phyloP scores from a whole-genome alignment of 2,797 vertebrate genomes.

The Siniperca undulata region DNA sequence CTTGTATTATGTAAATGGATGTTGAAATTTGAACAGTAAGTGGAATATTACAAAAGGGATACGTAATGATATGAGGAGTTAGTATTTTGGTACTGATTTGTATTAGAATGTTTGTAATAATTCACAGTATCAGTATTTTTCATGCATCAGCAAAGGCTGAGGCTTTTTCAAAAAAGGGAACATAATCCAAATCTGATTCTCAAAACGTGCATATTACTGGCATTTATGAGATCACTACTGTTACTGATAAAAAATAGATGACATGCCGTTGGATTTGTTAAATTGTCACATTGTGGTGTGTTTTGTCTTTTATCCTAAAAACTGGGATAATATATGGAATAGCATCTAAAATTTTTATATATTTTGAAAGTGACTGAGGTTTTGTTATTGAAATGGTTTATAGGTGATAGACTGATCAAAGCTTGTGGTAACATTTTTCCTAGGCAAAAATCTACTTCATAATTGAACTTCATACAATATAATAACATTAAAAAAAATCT shows the following conservation, averaged over 20 bases:
- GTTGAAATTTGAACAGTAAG: neutral
- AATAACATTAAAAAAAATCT: neutral
- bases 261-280: neutral
- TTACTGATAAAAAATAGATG: constrained; percentile 6
- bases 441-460: neutral
- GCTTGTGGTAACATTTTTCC: neutral
- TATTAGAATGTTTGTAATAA: neutral
- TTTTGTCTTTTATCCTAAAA: neutral
- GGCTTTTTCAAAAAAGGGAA: neutral
- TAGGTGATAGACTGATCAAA: neutral
- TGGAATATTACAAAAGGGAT: neutral
- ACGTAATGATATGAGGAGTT: neutral
- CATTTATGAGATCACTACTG: neutral
- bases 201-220: neutral
- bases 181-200: neutral
- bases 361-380: neutral
- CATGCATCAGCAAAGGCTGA: neutral
- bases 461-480: neutral
- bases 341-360: neutral
- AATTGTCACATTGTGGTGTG: neutral
- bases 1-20: neutral
- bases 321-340: neutral
- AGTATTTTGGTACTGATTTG: constrained; percentile 17
- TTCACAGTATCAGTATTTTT: neutral
- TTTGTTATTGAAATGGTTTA: neutral